A percentile compares a stretch with the other conserved stretches of the same genome.
phyloP scores from a whole-genome alignment of 1,140 invertebrate species.

The Scaptomyza montana region DNA sequence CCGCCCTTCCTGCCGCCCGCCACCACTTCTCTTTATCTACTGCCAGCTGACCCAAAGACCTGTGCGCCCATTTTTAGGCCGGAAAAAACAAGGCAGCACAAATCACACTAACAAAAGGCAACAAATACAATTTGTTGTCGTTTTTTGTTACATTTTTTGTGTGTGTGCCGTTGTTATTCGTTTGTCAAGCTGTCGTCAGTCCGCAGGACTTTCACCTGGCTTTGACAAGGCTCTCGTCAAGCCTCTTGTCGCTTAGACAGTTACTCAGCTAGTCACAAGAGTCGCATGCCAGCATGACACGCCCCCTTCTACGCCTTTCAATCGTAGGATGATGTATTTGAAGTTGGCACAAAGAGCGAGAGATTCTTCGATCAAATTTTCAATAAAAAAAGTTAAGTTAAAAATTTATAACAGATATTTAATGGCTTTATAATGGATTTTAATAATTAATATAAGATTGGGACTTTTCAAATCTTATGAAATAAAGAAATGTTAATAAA shows the following conservation, averaged over 20 bases:
- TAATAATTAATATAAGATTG: not conserved
- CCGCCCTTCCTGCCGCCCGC: not conserved
- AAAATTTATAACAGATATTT: too few species aligned
- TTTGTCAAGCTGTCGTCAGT: conserved; percentile 41
- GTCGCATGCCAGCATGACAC: conserved; percentile 25
- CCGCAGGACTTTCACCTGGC: conserved; percentile 26
- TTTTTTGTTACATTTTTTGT: not conserved
- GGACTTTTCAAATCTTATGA: too few species aligned
- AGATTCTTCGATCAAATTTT: too few species aligned
- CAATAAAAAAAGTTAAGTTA: too few species aligned
- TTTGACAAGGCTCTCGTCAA: conserved; percentile 35
- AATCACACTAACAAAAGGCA: conserved; percentile 63
- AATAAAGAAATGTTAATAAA: too few species aligned
- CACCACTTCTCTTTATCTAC: not conserved
- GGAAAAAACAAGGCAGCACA: conserved; percentile 76
- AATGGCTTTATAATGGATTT: too few species aligned
- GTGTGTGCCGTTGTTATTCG: conserved; percentile 18
- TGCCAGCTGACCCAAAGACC: conserved; percentile 63
- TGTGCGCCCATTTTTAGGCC: conserved; percentile 17
- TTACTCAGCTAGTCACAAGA: too few species aligned
- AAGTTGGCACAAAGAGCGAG: too few species aligned
- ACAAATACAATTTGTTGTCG: conserved; percentile 7
- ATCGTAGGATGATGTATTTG: too few species aligned
- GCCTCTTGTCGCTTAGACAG: conserved; percentile 29
- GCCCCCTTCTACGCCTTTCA: not conserved